Conservation (phyloP, 2,797 vertebrate species). For the Protonibea diacanthus region DNA sequence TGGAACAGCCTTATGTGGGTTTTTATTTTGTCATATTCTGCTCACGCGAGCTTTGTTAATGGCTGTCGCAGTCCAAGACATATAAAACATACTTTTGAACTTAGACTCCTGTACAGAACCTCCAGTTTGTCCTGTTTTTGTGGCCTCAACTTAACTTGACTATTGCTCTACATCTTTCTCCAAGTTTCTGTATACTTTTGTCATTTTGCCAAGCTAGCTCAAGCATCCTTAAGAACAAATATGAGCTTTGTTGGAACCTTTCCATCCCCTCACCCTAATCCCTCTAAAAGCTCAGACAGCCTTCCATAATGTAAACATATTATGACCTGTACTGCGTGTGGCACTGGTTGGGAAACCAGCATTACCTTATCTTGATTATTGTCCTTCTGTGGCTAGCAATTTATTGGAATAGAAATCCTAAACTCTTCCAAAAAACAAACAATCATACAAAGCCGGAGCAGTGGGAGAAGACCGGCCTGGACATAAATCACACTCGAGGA, state of each 20-base stretch:
- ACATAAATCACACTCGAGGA: conserved; percentile 58
- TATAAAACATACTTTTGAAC: conserved; percentile 57
- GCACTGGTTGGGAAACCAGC: conserved; percentile 52
- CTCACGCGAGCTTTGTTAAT: conserved; percentile 43
- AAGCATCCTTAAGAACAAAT: conserved; percentile 64
- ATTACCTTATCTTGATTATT: conserved; percentile 60
- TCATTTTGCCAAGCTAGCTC: conserved; percentile 59
- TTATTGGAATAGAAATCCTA: conserved; percentile 53
- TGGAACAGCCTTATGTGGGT: conserved; percentile 18
- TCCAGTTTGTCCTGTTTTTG: conserved; percentile 13
- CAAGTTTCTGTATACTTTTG: conserved; percentile 43
- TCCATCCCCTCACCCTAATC: conserved; percentile 56
- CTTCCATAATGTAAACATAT: conserved; percentile 68
- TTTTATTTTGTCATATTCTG: conserved; percentile 40
- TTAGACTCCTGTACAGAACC: conserved; percentile 29
- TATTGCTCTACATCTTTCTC: conserved; percentile 34
- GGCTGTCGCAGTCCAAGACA: conserved; percentile 40
- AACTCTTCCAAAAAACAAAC: conserved; percentile 56
- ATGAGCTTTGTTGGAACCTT: conserved; percentile 60
- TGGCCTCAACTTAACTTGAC: conserved; percentile 31
- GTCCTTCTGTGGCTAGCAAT: conserved; percentile 35
- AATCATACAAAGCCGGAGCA: conserved; percentile 42
- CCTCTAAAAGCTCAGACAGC: conserved; percentile 58
- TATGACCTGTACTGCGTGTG: conserved; percentile 59
- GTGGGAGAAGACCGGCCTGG: conserved; percentile 33